A percentile compares a stretch with the other conserved stretches of the same genome.
These are phyloP conservation scores for Sturmia bella DNA, from an alignment of 2,888 invertebrate genomes.

Conservation along the genomic window DNA sequence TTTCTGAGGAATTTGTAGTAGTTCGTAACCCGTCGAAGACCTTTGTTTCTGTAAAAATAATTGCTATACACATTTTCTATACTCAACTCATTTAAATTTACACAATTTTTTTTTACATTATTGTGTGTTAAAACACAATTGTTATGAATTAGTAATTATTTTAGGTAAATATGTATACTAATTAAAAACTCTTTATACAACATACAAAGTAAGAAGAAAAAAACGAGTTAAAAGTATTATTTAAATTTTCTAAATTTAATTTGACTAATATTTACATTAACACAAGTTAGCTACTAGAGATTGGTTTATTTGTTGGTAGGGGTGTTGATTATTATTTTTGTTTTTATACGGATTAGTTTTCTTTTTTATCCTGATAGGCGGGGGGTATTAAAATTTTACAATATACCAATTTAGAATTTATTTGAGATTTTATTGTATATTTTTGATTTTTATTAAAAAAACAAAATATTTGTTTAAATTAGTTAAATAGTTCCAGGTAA, in stretches of 20 bases:
- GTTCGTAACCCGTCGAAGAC: background rate
- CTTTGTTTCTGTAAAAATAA: background rate
- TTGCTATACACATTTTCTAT: background rate
- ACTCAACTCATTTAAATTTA: background rate
- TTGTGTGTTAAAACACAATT: constrained; percentile 16
- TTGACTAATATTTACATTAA: constrained; percentile 63
- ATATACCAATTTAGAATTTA: constrained; percentile 49
- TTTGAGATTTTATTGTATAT: too few species aligned
- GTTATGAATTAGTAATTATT: constrained; percentile 53
- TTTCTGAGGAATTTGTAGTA: background rate
- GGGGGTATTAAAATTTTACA: constrained; percentile 37
- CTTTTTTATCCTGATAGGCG: background rate
- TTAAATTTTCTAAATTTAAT: constrained; percentile 36
- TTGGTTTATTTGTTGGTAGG: constrained; percentile 24
- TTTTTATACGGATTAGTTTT: constrained; percentile 44
- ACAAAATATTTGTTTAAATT: constrained; percentile 9
- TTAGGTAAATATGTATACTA: constrained; percentile 38
- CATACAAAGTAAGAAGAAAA: constrained; percentile 24
- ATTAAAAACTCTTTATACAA: constrained; percentile 47
- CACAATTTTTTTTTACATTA: constrained; percentile 19
- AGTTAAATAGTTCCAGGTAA: constrained; percentile 33
- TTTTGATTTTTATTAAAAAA: constrained; percentile 36
- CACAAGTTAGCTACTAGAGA: constrained; percentile 57
- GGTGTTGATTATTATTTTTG: background rate
- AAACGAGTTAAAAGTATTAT: constrained; percentile 1